These are phyloP conservation scores for Synergus japonicus DNA, from an alignment of 2,888 invertebrate species.

Conservation along the genomic window DNA sequence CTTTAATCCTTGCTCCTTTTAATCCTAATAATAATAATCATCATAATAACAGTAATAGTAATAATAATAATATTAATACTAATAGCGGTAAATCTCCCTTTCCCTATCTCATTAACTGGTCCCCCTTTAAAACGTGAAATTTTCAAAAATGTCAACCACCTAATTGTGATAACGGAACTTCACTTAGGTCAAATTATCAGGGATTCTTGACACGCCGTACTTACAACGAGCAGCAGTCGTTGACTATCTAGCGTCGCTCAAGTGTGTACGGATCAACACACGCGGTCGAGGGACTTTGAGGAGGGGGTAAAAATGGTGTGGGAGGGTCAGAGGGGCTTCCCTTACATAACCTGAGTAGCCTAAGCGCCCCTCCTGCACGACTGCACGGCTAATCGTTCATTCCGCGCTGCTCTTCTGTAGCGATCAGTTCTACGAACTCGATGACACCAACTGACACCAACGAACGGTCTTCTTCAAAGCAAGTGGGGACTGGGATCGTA, in stretches of 20 bases:
- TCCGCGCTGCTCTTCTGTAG: slow-evolving; percentile 41
- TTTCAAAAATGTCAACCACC: neutral
- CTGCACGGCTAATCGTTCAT: slow-evolving; percentile 43
- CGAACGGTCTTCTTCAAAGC: slow-evolving; percentile 17
- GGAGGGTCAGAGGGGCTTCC: slow-evolving; percentile 18
- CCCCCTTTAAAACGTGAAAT: neutral
- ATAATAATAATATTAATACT: too few species aligned
- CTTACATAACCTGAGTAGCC: slow-evolving; percentile 42
- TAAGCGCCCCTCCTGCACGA: slow-evolving; percentile 34
- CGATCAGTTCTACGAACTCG: slow-evolving; percentile 42
- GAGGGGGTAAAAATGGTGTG: slow-evolving; percentile 35
- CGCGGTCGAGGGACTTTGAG: slow-evolving; percentile 40
- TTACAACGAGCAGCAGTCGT: slow-evolving; percentile 57
- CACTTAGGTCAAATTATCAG: slow-evolving; percentile 1
- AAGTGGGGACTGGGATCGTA: neutral
- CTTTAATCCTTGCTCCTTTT: slow-evolving; percentile 40
- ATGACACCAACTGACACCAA: slow-evolving; percentile 7
- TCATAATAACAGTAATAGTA: too few species aligned
- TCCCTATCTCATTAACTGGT: neutral
- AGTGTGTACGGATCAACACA: slow-evolving; percentile 47
- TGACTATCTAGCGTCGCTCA: slow-evolving; percentile 56
- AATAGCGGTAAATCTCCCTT: neutral
- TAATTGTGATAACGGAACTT: neutral
- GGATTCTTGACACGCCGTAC: slow-evolving; percentile 44
- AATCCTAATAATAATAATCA: too few species aligned